Percentiles rank a stretch among this genome's conserved stretches.
Conservation (phyloP, 2,797 vertebrate genomes). For the Sarcophilus harrisii region DNA sequence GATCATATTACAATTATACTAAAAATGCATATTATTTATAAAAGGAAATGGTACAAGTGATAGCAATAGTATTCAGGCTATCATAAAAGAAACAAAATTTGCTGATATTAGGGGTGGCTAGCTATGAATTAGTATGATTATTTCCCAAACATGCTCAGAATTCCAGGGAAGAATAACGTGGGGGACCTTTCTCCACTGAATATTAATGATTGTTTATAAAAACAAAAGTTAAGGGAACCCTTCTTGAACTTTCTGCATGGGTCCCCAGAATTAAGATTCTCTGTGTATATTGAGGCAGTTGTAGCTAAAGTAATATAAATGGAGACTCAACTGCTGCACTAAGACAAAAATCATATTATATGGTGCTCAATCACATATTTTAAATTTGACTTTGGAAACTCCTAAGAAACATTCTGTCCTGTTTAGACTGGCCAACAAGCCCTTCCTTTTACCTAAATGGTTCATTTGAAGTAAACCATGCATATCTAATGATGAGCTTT, state of each 20-base stretch:
- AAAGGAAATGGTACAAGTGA: background rate
- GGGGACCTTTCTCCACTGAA: background rate
- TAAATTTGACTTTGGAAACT: constrained; percentile 18
- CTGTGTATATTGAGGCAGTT: background rate
- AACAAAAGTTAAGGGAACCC: background rate
- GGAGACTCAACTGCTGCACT: background rate
- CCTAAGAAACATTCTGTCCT: constrained; percentile 32
- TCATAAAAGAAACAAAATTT: background rate
- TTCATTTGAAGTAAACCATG: constrained; percentile 21
- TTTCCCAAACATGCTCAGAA: background rate
- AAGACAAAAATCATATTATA: constrained; percentile 36
- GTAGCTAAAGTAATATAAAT: background rate
- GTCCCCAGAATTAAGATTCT: background rate
- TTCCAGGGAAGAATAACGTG: background rate
- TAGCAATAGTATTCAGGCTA: background rate
- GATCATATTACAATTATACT: background rate
- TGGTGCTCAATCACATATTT: constrained; percentile 29
- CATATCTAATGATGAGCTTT: constrained; percentile 33
- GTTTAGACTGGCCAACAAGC: constrained; percentile 1
- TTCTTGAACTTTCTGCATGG: background rate
- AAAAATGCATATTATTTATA: background rate
- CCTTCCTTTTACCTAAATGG: constrained; percentile 41
- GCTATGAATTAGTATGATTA: background rate
- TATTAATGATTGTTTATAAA: constrained; percentile 12
- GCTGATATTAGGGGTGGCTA: background rate